A percentile compares a stretch with the other conserved stretches of the same genome.
Evolutionary conservation across 2,797 vertebrate species (phyloP).

Genomic region (Pteronotus mesoamericanus): DNA sequence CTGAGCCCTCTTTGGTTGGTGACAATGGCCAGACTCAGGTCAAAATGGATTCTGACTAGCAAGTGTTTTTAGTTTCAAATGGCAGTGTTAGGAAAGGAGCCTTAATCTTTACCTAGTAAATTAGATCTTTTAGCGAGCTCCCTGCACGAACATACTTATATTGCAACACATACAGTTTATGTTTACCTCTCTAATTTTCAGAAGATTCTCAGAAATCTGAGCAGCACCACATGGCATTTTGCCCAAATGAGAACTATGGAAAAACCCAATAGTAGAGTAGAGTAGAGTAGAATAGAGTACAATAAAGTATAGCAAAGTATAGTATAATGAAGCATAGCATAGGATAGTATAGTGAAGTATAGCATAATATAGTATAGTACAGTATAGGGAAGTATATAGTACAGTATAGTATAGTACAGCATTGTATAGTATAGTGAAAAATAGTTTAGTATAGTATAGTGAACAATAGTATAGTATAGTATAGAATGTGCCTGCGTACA

Average conservation of each 20-base stretch:
- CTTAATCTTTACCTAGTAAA: not conserved
- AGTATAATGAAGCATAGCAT: not conserved
- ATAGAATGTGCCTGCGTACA: too few relatives aligned
- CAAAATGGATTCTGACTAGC: not conserved
- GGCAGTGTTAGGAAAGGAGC: not conserved
- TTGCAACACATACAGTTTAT: not conserved
- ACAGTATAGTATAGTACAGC: not conserved
- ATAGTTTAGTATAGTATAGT: too few relatives aligned
- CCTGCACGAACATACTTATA: not conserved
- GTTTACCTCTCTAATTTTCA: not conserved
- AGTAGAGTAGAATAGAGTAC: not conserved
- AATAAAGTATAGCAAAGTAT: not conserved
- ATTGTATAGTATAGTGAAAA: not conserved
- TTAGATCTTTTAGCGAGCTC: not conserved
- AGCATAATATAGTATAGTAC: not conserved
- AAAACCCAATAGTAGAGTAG: not conserved
- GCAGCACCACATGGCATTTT: not conserved
- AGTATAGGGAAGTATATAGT: not conserved
- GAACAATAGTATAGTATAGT: too few relatives aligned
- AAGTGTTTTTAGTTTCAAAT: not conserved
- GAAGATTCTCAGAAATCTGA: not conserved
- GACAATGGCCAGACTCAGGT: not conserved
- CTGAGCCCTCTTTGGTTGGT: not conserved
- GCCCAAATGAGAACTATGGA: not conserved
- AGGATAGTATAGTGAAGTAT: accelerated